phyloP scores from a whole-genome alignment of 2,888 invertebrate genomes.

The Tubulanus polymorphus region DNA sequence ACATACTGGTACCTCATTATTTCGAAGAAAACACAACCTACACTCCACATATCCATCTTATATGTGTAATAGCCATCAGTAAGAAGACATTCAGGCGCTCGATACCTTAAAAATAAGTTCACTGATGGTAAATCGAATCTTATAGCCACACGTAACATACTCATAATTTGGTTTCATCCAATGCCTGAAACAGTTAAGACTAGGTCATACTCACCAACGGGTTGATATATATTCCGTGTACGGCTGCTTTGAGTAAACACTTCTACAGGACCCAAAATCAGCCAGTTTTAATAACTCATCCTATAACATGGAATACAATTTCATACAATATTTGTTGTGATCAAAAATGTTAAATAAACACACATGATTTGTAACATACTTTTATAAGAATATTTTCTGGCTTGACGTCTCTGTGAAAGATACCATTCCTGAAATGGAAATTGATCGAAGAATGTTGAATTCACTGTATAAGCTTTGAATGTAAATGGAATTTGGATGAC shows the following conservation, averaged over 20 bases:
- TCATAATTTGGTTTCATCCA: too few species aligned
- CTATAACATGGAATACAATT: conserved; percentile 25
- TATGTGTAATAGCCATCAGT: conserved; percentile 65
- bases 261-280: conserved; percentile 64
- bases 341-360: neutral
- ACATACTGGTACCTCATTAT: conserved; percentile 59
- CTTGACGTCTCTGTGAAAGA: conserved; percentile 68
- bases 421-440: conserved; percentile 47
- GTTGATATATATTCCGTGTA: conserved; percentile 70
- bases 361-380: conserved; percentile 42
- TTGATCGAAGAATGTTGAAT: neutral
- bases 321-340: neutral
- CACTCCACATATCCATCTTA: conserved; percentile 72
- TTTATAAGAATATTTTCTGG: conserved; percentile 68
- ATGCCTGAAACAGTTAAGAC: neutral
- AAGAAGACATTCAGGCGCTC: conserved; percentile 66
- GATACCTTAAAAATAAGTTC: conserved; percentile 36
- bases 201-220: conserved; percentile 60
- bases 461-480: neutral
- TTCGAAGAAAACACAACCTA: conserved; percentile 69
- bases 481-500: neutral
- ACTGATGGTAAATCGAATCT: too few species aligned
- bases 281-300: conserved; percentile 60
- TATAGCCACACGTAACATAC: too few species aligned
- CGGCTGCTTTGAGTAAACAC: conserved; percentile 61